These are phyloP conservation scores for Melanotus villosus DNA, from an alignment of 2,888 invertebrate species.

Conservation along the genomic window DNA sequence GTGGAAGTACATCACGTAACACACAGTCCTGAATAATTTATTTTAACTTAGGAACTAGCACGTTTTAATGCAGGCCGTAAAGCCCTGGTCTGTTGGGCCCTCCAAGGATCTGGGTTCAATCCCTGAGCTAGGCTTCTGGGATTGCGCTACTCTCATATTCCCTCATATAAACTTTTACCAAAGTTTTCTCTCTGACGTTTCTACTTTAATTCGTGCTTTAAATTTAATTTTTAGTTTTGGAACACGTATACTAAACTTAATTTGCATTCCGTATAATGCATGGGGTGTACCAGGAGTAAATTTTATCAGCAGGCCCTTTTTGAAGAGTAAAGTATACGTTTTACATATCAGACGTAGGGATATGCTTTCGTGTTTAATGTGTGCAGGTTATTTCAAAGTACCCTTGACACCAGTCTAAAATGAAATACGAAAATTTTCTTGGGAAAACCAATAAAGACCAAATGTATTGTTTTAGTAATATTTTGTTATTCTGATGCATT, in stretches of 20 bases:
- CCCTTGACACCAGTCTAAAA: too few species aligned
- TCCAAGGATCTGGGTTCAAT: slow-evolving; percentile 41
- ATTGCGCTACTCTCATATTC: slow-evolving; percentile 40
- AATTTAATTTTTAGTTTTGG: slow-evolving; percentile 29
- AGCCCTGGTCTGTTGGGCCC: slow-evolving; percentile 40
- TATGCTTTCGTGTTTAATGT: too few species aligned
- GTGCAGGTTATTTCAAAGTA: too few species aligned
- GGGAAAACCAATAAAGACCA: too few species aligned
- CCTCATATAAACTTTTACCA: slow-evolving; percentile 39
- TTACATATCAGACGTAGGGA: too few species aligned
- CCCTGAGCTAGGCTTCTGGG: slow-evolving; percentile 42
- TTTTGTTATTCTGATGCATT: too few species aligned
- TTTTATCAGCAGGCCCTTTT: too few species aligned
- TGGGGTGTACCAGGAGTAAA: too few species aligned
- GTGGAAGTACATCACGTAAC: slow-evolving; percentile 43
- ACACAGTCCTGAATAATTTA: slow-evolving; percentile 43
- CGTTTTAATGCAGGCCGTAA: slow-evolving; percentile 46
- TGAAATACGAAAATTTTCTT: too few species aligned
- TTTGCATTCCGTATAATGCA: not conserved
- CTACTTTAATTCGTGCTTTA: slow-evolving; percentile 31
- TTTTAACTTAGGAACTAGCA: slow-evolving; percentile 44
- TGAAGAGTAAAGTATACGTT: too few species aligned
- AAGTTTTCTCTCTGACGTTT: slow-evolving; percentile 29
- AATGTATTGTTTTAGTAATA: too few species aligned
- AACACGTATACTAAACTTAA: not conserved